phyloP scores from a whole-genome alignment of 2,113 vertebrate species.

The Anhinga anhinga region DNA sequence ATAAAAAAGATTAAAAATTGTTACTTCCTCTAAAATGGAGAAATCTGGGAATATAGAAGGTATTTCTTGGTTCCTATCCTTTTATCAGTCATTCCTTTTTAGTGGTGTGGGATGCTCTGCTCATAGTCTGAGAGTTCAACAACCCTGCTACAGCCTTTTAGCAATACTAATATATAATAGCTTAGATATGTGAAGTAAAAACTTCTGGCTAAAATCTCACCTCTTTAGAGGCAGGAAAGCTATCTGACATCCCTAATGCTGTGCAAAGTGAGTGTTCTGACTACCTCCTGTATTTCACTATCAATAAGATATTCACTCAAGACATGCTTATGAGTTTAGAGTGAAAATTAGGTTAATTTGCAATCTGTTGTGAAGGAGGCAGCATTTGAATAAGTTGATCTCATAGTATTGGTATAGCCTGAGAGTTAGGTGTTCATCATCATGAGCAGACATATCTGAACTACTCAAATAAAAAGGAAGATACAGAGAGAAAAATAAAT shows the following conservation, averaged over 20 bases:
- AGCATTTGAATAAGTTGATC: background rate
- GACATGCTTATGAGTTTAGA: background rate
- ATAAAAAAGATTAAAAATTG: background rate
- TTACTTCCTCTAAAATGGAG: background rate
- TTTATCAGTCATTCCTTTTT: background rate
- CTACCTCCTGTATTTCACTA: background rate
- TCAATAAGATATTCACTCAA: background rate
- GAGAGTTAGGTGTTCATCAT: background rate
- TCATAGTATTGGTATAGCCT: background rate
- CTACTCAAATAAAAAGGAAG: background rate
- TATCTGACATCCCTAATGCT: background rate
- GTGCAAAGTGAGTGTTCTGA: background rate
- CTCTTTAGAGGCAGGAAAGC: background rate
- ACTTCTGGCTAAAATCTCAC: background rate
- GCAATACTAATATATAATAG: background rate
- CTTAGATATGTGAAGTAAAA: background rate
- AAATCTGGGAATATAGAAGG: background rate
- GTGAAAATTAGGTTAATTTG: background rate
- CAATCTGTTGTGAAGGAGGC: background rate
- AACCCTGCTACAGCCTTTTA: background rate
- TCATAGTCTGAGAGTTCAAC: background rate
- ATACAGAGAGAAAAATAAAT: fast-evolving
- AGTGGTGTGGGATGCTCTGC: background rate
- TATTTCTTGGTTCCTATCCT: background rate
- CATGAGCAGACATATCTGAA: background rate